Evolutionary conservation across 1,140 invertebrate species (phyloP), one percentile per base, ranked within the genome.

Genomic region (Megalonaias nervosa): DNA sequence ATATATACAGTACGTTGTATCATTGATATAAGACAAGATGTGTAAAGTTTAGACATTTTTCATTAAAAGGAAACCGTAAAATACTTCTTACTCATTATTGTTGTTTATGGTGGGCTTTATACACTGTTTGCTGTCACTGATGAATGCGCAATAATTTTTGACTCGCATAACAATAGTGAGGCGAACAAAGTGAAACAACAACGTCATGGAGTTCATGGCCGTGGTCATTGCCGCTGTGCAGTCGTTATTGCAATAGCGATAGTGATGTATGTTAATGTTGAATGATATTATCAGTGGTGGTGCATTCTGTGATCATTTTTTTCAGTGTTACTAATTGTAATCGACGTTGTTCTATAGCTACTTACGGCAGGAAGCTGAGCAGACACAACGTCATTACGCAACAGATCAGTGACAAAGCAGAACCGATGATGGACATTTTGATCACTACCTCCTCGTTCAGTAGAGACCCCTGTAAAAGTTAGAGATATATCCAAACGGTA

Each of bases 341-440:
- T 26, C 23, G 38, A 61, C 0, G 16, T 21, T 14, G 15, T 59
- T n/a, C 26, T 21, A 17, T 1, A 48, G 31, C 6, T 61, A 77
- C 75, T 72, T 72, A 77, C 75, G 70, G 75, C 38, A 77, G 55
- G 5, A 77, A 66, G 55, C 75, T 72, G 0, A 77, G 64, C 13
- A 77, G 69, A 31, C 75, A 58, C 48, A 77, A 21, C 13, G 31
- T 58, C 38, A 77, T 57, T 16, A 77, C 69, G 67, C 75, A 77
- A 23, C 62, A 38, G 17, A 77, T 71, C 23, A 77, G 19, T 9
- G 75, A 71, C 55, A 77, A 15, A 15, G 67, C 69, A 26, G 62
- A 57, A 19, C 75, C 75, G 14, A 77, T 67, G 26, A 72, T 70
- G 15, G 75, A 77, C 17, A 77, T 72, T 48, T 48, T 48, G 38